Conservation (phyloP, 2,113 vertebrate genomes). For the Anarhynchus alexandrinus region DNA sequence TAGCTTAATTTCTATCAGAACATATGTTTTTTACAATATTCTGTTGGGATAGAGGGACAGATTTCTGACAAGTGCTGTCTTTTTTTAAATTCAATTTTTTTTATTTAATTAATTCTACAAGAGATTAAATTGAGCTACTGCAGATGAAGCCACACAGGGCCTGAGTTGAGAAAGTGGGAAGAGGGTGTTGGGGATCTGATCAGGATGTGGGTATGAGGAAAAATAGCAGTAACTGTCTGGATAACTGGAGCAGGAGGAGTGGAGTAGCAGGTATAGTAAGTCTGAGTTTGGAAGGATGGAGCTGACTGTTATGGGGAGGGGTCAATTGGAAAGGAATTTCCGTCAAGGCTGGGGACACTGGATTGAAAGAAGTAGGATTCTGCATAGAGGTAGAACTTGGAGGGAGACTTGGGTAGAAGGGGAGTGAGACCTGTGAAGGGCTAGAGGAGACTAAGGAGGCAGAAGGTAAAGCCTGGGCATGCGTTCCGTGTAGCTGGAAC, state of each 20-base stretch:
- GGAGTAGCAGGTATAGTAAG: neutral
- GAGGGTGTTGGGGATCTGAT: neutral
- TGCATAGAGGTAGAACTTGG: too few species aligned
- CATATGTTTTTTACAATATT: neutral
- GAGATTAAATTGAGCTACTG: neutral
- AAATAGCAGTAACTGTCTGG: neutral
- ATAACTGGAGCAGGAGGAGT: neutral
- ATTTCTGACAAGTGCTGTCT: neutral
- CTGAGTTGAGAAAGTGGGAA: neutral
- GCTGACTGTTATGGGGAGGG: too few species aligned
- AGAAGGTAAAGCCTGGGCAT: too few species aligned
- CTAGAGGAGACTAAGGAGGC: too few species aligned
- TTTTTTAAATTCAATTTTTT: neutral
- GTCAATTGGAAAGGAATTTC: too few species aligned
- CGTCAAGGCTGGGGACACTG: too few species aligned
- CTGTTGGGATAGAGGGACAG: neutral
- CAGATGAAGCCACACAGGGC: neutral
- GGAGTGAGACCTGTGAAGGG: too few species aligned
- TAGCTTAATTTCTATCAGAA: neutral
- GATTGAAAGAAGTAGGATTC: too few species aligned
- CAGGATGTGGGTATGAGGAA: neutral
- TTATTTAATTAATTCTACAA: neutral
- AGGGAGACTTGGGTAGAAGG: too few species aligned
- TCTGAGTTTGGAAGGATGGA: neutral
- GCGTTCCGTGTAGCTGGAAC: too few species aligned